These are phyloP conservation scores for Tetrax tetrax DNA, from an alignment of 2,113 vertebrate species.

Conservation along the genomic window DNA sequence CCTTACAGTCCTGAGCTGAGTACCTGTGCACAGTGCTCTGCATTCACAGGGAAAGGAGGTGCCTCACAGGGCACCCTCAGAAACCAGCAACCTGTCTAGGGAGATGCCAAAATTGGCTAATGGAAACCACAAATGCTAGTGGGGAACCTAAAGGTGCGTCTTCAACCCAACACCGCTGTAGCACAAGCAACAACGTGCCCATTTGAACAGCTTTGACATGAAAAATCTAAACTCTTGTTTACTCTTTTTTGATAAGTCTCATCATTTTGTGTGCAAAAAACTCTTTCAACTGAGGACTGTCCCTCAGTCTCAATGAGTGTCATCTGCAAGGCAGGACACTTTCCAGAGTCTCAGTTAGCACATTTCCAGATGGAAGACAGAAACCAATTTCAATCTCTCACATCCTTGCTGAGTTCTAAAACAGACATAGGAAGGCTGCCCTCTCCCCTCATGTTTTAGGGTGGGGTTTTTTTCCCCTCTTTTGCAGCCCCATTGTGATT, in stretches of 20 bases:
- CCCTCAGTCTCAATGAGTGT: background rate
- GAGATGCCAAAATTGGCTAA: background rate
- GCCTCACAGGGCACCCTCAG: background rate
- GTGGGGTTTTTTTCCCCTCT: accelerated
- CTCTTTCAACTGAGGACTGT: background rate
- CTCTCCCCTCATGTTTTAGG: background rate
- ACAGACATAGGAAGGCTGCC: background rate
- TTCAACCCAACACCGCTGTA: background rate
- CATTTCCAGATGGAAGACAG: background rate
- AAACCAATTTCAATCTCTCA: background rate
- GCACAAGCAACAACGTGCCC: background rate
- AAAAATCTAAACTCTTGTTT: background rate
- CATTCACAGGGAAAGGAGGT: background rate
- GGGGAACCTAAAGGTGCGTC: background rate
- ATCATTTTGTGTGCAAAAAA: background rate
- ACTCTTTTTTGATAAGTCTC: background rate
- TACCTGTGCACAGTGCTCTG: accelerated
- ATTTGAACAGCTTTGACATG: background rate
- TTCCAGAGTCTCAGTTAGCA: background rate
- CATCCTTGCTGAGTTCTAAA: background rate
- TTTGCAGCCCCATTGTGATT: background rate
- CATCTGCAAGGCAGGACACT: background rate
- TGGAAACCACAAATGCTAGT: background rate
- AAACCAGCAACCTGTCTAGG: background rate
- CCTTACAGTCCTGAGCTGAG: background rate